phyloP scores from a whole-genome alignment of 1,140 invertebrate genomes.

The Asbolus verrucosus region DNA sequence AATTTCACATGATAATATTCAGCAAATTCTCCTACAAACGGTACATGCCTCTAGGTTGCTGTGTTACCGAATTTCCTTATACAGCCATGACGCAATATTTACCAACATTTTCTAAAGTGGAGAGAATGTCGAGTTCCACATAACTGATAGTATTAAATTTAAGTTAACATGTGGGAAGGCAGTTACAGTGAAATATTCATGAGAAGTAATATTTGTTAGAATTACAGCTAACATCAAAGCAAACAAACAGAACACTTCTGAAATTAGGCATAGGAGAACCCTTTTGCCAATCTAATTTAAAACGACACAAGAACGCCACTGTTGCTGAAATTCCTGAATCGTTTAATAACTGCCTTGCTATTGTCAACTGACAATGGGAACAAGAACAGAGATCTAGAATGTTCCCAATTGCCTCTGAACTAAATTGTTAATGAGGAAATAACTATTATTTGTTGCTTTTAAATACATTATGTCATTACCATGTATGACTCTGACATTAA shows the following conservation, averaged over 20 bases:
- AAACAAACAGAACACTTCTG: constrained; percentile 38
- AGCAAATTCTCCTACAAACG: not conserved
- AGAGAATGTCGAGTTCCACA: not conserved
- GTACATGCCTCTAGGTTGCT: not conserved
- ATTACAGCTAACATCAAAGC: constrained; percentile 40
- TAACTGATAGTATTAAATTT: constrained; percentile 1
- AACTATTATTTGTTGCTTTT: constrained; percentile 32
- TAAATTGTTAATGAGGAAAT: constrained; percentile 35
- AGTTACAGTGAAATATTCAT: constrained; percentile 28
- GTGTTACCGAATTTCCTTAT: not conserved
- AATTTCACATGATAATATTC: constrained; percentile 20
- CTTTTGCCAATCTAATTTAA: constrained; percentile 42
- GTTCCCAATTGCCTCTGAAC: constrained; percentile 16
- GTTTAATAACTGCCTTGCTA: constrained; percentile 44
- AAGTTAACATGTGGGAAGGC: constrained; percentile 13
- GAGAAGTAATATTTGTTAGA: constrained; percentile 35
- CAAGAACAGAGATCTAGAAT: constrained; percentile 25
- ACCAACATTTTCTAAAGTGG: not conserved
- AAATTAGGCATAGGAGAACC: constrained; percentile 35
- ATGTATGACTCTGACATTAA: not conserved
- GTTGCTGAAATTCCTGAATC: constrained; percentile 35
- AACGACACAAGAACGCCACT: constrained; percentile 30
- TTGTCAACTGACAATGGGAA: constrained; percentile 42
- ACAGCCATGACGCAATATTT: not conserved
- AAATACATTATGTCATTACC: constrained; percentile 17